Conservation (phyloP, 1,140 invertebrate genomes). For the Heliothis subflexa region DNA sequence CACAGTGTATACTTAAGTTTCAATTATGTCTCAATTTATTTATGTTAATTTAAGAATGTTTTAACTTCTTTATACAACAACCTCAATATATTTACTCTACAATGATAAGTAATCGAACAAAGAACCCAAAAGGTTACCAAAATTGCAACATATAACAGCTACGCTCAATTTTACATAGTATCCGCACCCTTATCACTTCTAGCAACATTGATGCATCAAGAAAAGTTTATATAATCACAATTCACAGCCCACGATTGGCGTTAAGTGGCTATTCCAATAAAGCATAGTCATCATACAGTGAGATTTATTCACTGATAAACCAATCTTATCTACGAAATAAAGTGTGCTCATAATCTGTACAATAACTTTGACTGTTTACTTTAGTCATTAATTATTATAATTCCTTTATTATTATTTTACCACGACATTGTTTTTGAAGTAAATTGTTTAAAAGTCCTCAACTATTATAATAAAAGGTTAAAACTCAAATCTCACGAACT, state of each 20-base stretch:
- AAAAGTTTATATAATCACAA: slow-evolving; percentile 50
- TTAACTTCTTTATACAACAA: no score
- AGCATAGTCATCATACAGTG: slow-evolving; percentile 43
- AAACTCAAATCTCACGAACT: no score
- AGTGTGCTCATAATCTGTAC: not conserved
- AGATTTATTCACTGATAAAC: slow-evolving; percentile 47
- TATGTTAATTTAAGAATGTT: no score
- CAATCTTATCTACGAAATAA: slow-evolving; percentile 43
- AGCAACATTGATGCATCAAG: slow-evolving; percentile 1
- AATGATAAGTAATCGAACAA: no score
- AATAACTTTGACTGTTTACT: not conserved
- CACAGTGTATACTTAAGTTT: no score
- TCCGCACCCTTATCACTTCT: not conserved
- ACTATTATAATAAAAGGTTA: no score
- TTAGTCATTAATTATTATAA: slow-evolving; percentile 3
- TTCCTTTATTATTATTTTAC: not conserved
- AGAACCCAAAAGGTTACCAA: not conserved
- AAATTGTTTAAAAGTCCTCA: no score
- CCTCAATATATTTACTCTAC: no score
- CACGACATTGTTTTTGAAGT: no score
- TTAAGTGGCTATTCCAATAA: slow-evolving; percentile 57
- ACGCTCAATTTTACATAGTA: not conserved
- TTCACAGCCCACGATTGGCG: slow-evolving; percentile 52
- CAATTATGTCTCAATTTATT: no score
- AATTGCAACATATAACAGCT: not conserved